A percentile compares a stretch with the other conserved stretches of the same genome.
These are phyloP conservation scores for human DNA, from an alignment of 2,113 vertebrate species.

Conservation along the genomic window GRCh38 chr5:12283501-12284000, in stretches of 20 bases:
- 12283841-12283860: too few species aligned
- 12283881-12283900: background rate
- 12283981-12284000: too few species aligned
- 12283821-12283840: background rate
- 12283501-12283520: background rate
- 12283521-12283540: too few species aligned
- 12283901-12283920: background rate
- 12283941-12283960: background rate
- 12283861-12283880: rapidly evolving
- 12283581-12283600: background rate
- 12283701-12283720: background rate
- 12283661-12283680: background rate
- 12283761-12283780: background rate
- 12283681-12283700: background rate
- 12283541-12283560: background rate
- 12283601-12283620: background rate
- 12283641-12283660: background rate
- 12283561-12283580: background rate
- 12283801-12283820: background rate
- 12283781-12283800: background rate
- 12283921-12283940: background rate
- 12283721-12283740: background rate
- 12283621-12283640: background rate
- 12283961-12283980: background rate
- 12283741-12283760: background rate